Percentiles rank a stretch among this genome's conserved stretches.
Evolutionary conservation across 2,888 invertebrate genomes (phyloP).

Genomic region (Macrosoma leucophasiata): DNA sequence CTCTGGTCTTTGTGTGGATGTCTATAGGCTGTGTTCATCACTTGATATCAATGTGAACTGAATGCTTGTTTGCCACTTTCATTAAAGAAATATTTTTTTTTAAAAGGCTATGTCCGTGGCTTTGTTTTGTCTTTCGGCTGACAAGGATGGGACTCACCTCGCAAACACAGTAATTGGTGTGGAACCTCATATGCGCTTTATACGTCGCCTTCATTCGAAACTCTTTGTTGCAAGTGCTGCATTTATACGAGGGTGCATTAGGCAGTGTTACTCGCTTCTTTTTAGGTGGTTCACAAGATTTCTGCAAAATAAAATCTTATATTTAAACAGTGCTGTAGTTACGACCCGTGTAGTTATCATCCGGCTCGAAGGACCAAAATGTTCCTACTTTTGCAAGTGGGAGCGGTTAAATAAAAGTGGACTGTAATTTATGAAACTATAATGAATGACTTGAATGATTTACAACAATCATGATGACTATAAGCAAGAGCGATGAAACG

Average conservation of each 20-base stretch:
- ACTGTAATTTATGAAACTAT: too few species aligned
- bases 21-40: too few species aligned
- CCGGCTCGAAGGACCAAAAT: neutral
- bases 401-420: too few species aligned
- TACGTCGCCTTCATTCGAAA: constrained; percentile 59
- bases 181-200: constrained; percentile 57
- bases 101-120: too few species aligned
- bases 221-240: constrained; percentile 48
- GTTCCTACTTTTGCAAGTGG: neutral
- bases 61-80: too few species aligned
- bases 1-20: too few species aligned
- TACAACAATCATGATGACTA: too few species aligned
- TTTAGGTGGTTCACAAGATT: constrained; percentile 3
- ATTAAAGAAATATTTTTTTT: too few species aligned
- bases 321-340: neutral
- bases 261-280: constrained; percentile 30
- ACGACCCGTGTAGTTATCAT: neutral
- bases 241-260: constrained; percentile 41
- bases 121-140: too few species aligned
- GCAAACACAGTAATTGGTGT: constrained; percentile 61
- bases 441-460: too few species aligned
- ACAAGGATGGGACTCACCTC: constrained; percentile 46
- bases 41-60: too few species aligned
- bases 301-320: constrained; percentile 1
- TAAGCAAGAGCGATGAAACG: too few species aligned